Base-by-base conservation (phyloP, 2,113 vertebrate species). In the Plotosus lineatus region DNA sequence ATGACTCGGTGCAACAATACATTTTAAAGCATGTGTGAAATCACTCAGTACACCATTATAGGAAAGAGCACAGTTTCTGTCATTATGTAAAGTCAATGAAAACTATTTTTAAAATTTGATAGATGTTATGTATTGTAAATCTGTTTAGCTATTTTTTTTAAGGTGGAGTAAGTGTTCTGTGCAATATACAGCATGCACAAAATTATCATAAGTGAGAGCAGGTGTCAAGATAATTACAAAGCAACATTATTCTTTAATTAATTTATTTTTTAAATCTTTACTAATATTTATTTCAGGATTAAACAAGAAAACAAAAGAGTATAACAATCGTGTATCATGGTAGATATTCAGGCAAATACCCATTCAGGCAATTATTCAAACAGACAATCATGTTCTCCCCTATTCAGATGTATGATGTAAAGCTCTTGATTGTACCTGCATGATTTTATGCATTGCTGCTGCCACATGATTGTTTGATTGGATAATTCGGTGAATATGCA, bases 21-120 rank as follows among this genome's bases (percentile, higher is more conserved):
- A 72, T 66, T 26, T 73, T 74, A 82, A 84, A 89, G 83, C 87
- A 82, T 89, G 82, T 84, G 87, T 58, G 80, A 55, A 82, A 87
- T 79, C 88, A 71, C 74, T 89, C 89, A 89, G 89, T 89, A 84
- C 83, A 90, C 81, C 84, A 83, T 87, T 79, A 81, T 87, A 86
- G 73, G 87, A 36, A 89, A 91, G 89, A 92, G 92, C 91, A 93
- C 92, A 93, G 89, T 88, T 90, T 92, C 82, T 85, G 81, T 90
- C 88, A 92, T 92, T 86, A 89, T 92, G 89, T 91, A 91, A 88
- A 91, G 91, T 92, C 55, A 74, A 92, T 87, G 78, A 83, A 89
- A 91, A 90, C 74, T 92, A 92, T 94, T 92, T 93, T 93, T 92
- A 91, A 90, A 88, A 88, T 90, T 91, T 88, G 77, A 85, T 81